Conservation (phyloP, 2,888 invertebrate species). For the Drosophila prolongata region DNA sequence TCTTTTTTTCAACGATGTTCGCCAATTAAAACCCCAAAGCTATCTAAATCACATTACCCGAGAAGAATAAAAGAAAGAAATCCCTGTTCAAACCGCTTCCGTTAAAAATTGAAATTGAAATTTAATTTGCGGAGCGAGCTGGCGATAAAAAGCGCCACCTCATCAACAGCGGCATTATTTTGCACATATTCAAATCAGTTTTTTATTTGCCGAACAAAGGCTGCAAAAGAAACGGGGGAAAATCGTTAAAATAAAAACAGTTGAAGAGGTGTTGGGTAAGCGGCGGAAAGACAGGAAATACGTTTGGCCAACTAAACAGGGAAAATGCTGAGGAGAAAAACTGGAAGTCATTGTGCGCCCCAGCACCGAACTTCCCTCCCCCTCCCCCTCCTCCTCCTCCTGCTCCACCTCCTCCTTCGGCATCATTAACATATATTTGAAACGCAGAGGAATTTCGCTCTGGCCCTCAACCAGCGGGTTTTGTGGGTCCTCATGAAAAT, state of each 20-base stretch:
- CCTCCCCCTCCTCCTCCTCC: slow-evolving; percentile 16
- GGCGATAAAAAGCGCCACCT: slow-evolving; percentile 33
- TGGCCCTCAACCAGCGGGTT: slow-evolving; percentile 20
- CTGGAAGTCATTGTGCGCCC: slow-evolving; percentile 63
- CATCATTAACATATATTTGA: slow-evolving; percentile 80
- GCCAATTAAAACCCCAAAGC: slow-evolving; percentile 38
- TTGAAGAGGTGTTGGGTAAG: slow-evolving; percentile 60
- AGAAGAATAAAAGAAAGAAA: slow-evolving; percentile 21
- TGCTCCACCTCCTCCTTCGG: slow-evolving; percentile 25
- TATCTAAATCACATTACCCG: slow-evolving; percentile 48
- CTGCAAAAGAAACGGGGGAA: slow-evolving; percentile 28
- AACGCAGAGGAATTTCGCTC: slow-evolving; percentile 66
- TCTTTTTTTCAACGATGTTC: slow-evolving; percentile 4
- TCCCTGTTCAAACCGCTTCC: slow-evolving; percentile 52
- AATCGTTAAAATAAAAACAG: slow-evolving; percentile 73
- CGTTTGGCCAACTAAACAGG: slow-evolving; percentile 63
- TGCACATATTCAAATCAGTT: slow-evolving; percentile 73
- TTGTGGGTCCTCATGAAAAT: slow-evolving; percentile 71
- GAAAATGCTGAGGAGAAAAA: slow-evolving; percentile 35
- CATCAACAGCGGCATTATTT: slow-evolving; percentile 69
- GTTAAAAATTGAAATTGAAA: slow-evolving; percentile 64
- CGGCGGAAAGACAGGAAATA: slow-evolving; percentile 67
- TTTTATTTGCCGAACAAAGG: slow-evolving; percentile 37
- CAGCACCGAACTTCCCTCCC: background rate
- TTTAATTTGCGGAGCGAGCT: slow-evolving; percentile 54